Conservation (phyloP, 2,888 invertebrate genomes). For the Caenorhabditis imperialis region DNA sequence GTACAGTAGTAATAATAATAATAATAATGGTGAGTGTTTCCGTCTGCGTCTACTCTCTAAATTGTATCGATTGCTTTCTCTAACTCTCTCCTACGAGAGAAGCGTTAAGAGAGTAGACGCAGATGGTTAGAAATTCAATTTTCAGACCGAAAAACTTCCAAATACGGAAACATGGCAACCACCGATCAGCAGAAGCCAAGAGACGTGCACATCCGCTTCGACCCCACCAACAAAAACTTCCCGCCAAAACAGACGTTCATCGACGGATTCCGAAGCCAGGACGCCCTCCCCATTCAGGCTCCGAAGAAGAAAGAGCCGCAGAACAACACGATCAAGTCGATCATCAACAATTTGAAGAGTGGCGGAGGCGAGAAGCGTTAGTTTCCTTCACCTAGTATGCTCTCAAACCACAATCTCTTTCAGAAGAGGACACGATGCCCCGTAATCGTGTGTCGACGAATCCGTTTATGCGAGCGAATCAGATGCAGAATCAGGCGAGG, state of each 20-base stretch:
- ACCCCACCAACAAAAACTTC: slow-evolving; percentile 30
- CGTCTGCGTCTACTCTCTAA: too few relatives aligned
- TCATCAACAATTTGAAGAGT: slow-evolving; percentile 64
- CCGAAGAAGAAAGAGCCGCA: slow-evolving; percentile 38
- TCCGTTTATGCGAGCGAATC: slow-evolving; percentile 58
- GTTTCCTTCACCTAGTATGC: too few relatives aligned
- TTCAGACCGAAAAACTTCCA: slow-evolving; percentile 24
- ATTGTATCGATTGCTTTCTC: too few relatives aligned
- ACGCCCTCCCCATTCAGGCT: not conserved
- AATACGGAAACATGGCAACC: slow-evolving; percentile 38
- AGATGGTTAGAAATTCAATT: not conserved
- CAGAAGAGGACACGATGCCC: slow-evolving; percentile 42
- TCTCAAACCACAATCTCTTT: too few relatives aligned
- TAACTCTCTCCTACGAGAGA: too few relatives aligned
- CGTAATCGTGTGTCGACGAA: slow-evolving; percentile 56
- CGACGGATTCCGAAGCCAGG: slow-evolving; percentile 41
- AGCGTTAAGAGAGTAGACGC: too few relatives aligned
- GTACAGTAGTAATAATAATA: slow-evolving; percentile 13
- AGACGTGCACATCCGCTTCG: slow-evolving; percentile 51
- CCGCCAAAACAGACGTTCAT: slow-evolving; percentile 44
- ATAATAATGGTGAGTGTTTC: not conserved
- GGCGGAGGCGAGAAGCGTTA: slow-evolving; percentile 5
- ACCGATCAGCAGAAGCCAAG: slow-evolving; percentile 20
- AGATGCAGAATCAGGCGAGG: slow-evolving; percentile 11
- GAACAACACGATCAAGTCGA: slow-evolving; percentile 50